These are phyloP conservation scores for Brachyalestes nurse DNA, from an alignment of 2,797 vertebrate genomes.

Conservation along the genomic window DNA sequence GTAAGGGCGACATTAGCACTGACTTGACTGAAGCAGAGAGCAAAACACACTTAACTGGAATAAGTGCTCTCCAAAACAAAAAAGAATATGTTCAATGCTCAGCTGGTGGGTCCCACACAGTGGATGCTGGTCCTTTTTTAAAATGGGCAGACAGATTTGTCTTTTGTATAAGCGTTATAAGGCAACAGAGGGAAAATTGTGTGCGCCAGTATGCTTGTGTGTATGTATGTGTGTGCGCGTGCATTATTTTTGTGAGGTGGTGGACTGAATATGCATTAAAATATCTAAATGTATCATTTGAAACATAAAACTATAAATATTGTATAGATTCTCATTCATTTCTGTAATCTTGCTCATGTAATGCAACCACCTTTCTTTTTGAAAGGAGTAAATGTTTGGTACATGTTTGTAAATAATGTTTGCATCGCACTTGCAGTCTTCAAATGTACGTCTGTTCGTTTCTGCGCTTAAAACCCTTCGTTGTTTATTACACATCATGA, in stretches of 20 bases:
- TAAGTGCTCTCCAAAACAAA: conserved; percentile 47
- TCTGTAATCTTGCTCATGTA: conserved; percentile 92
- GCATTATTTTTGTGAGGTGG: conserved; percentile 57
- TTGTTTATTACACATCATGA: conserved; percentile 86
- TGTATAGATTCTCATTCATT: conserved; percentile 84
- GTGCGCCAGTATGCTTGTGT: conserved; percentile 61
- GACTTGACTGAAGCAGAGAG: conserved; percentile 50
- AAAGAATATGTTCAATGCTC: conserved; percentile 39
- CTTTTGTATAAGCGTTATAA: conserved; percentile 59
- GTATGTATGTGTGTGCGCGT: conserved; percentile 49
- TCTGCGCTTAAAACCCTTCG: conserved; percentile 81
- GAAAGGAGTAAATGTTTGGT: conserved; percentile 94
- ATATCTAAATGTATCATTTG: conserved; percentile 79
- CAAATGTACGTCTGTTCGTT: conserved; percentile 80
- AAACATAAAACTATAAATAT: conserved; percentile 82
- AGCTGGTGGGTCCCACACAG: conserved; percentile 47
- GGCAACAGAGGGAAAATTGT: conserved; percentile 44
- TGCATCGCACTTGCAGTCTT: conserved; percentile 90
- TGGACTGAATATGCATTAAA: conserved; percentile 71
- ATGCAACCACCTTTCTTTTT: conserved; percentile 95
- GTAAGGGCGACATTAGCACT: conserved; percentile 20
- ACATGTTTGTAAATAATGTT: conserved; percentile 85
- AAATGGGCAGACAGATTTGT: conserved; percentile 56
- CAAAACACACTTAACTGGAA: conserved; percentile 73
- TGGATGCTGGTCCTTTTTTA: conserved; percentile 34